Percentiles rank a stretch among this genome's conserved stretches.
These are phyloP conservation scores for Helleia helle DNA, from an alignment of 2,888 invertebrate genomes.

Conservation along the genomic window DNA sequence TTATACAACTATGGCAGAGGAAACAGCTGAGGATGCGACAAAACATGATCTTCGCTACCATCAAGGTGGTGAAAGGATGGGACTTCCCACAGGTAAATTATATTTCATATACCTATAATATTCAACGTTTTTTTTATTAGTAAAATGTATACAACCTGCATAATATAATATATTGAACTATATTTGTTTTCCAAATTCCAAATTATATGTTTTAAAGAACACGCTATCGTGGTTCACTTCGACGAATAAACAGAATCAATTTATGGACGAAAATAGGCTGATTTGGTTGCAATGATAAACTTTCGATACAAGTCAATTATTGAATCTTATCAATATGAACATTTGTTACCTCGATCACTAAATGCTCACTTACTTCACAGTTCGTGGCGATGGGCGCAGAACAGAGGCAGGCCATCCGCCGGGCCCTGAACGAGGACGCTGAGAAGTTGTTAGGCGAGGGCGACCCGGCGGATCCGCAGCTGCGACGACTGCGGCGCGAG, in stretches of 20 bases:
- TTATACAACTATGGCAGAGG: conserved; percentile 95
- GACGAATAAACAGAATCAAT: too few species aligned
- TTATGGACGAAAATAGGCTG: too few species aligned
- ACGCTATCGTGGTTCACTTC: too few species aligned
- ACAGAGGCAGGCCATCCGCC: conserved; percentile 94
- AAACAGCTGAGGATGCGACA: conserved; percentile 94
- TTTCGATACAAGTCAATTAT: too few species aligned
- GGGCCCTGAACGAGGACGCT: conserved; percentile 97
- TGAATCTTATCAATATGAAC: too few species aligned
- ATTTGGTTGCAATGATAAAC: too few species aligned
- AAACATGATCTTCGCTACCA: conserved; percentile 99
- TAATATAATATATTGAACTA: too few species aligned
- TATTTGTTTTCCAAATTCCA: too few species aligned
- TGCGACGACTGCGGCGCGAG: conserved; percentile 89
- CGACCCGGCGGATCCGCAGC: conserved; percentile 96
- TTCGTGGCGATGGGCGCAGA: conserved; percentile 97
- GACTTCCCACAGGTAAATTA: conserved; percentile 84
- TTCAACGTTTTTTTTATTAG: neutral
- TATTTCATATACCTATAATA: conserved; percentile 8
- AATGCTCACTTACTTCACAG: too few species aligned
- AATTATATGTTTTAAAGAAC: too few species aligned
- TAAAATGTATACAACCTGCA: too few species aligned
- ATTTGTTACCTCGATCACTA: neutral
- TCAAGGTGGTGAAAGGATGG: conserved; percentile 94
- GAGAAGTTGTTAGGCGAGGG: conserved; percentile 95